These are phyloP conservation scores for Anthoscopus minutus DNA, from an alignment of 2,113 vertebrate genomes.

Conservation along the genomic window DNA sequence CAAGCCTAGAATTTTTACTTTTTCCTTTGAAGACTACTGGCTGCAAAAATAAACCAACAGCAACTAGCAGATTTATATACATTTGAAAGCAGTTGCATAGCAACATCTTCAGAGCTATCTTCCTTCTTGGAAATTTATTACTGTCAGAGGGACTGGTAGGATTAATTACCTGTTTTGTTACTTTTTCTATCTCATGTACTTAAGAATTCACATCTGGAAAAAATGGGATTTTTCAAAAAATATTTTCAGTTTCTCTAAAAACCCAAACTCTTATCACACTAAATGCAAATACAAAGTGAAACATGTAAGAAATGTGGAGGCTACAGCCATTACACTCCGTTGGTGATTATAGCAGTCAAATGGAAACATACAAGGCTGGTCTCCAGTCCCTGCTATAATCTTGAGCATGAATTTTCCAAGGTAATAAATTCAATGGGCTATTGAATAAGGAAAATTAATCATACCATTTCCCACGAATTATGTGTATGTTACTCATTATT, in stretches of 20 bases:
- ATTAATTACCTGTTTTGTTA: slow-evolving; percentile 14
- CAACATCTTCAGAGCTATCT: background rate
- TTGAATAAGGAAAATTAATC: background rate
- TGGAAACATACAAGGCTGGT: background rate
- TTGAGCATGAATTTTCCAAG: background rate
- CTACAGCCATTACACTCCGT: background rate
- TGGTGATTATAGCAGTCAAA: background rate
- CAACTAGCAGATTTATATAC: background rate
- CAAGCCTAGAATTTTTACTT: background rate
- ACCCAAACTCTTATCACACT: background rate
- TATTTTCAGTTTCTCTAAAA: background rate
- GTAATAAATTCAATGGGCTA: background rate
- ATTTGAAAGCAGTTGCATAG: slow-evolving; percentile 34
- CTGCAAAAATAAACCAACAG: background rate
- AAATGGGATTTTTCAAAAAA: background rate
- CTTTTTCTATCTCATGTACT: background rate
- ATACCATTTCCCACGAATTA: background rate
- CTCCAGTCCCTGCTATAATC: background rate
- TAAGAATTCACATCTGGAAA: background rate
- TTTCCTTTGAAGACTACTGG: background rate
- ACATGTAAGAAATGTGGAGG: rapidly evolving
- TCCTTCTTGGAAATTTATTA: slow-evolving; percentile 12
- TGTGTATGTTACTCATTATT: background rate
- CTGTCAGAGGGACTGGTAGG: background rate
- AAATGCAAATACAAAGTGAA: background rate